Base-by-base conservation (phyloP, 2,888 invertebrate species). In the Drosophila lacicola region DNA sequence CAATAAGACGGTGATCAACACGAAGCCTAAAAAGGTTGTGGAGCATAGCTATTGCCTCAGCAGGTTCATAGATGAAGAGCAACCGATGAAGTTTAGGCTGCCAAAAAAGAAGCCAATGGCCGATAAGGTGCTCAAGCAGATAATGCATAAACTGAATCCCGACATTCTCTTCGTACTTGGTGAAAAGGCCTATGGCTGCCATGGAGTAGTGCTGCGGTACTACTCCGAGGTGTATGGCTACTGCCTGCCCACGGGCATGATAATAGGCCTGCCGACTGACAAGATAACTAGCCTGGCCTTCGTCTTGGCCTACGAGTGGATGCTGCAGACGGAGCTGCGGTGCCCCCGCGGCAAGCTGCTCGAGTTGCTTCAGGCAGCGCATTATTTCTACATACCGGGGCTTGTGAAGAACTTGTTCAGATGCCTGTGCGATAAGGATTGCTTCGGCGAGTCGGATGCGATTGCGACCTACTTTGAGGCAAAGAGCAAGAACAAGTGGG, bases 321-420 rank as follows among this genome's bases (percentile, higher is more conserved):
- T 55, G 54, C 6, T 44, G n/a, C 0, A 4, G 4, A 1, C 2
- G 2, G 9, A 13, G 4, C 0, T 21, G 0, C 0, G 1, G 2
- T 55, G 44, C 4, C 21, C 34, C 8, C 54, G 54, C 3, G 8
- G 34, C 44, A 11, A 14, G 14, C 14, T 55, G 54, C 4, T 44
- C 4, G 44, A 55, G 3, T 8, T 55, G 34, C 21, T 55, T 0
- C 8, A 14, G 14, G 44, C 36, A 4, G 54, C 44, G 0, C 54
- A 36, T 19, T 55, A 6, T 0, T 9, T 34, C 0, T 44, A 11
- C 10, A 14, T 44, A 0, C 34, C 44, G 14, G 1, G 0, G 0
- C 11, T 44, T 3, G n/a, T 34, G 34, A 2, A 0, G n/a, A 11
- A 0, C 1, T 0, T 55, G n/a, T 14, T 36, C 34, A 0, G 6